phyloP scores from a whole-genome alignment of 2,888 invertebrate genomes.

The Bellardia bayeri region DNA sequence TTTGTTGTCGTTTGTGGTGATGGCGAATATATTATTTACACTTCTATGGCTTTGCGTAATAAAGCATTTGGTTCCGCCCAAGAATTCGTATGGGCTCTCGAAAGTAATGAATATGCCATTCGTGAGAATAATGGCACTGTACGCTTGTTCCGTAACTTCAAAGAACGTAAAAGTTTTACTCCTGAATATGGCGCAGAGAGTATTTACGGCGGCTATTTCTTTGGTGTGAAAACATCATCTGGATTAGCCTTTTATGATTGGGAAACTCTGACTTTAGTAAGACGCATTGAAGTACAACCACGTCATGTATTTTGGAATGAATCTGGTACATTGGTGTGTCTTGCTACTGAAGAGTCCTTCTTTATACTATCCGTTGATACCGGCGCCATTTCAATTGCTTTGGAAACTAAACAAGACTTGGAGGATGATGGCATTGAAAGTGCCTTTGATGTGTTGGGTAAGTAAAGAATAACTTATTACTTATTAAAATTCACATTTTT shows the following conservation, averaged over 20 bases:
- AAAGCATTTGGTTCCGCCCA: constrained; percentile 99
- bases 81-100: constrained; percentile 99
- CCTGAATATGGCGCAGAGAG: constrained; percentile 98
- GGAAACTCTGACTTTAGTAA: constrained; percentile 95
- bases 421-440: constrained; percentile 97
- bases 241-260: constrained; percentile 98
- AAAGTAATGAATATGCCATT: constrained; percentile 96
- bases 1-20: constrained; percentile 98
- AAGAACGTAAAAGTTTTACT: constrained; percentile 97
- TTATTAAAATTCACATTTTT: background rate
- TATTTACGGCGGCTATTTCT: constrained; percentile 95
- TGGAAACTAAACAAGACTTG: constrained; percentile 90
- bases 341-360: constrained; percentile 98
- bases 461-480: constrained; percentile 42
- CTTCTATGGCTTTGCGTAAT: constrained; percentile 99
- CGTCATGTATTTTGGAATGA: constrained; percentile 98
- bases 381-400: constrained; percentile 90
- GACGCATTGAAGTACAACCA: constrained; percentile 98
- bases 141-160: constrained; percentile 98
- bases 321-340: constrained; percentile 95
- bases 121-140: constrained; percentile 95
- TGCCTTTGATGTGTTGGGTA: constrained; percentile 93
- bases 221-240: constrained; percentile 96
- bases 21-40: constrained; percentile 99
- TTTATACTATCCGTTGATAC: constrained; percentile 95